Evolutionary conservation across 2,113 vertebrate species (phyloP).

Genomic region (Heterotis niloticus): DNA sequence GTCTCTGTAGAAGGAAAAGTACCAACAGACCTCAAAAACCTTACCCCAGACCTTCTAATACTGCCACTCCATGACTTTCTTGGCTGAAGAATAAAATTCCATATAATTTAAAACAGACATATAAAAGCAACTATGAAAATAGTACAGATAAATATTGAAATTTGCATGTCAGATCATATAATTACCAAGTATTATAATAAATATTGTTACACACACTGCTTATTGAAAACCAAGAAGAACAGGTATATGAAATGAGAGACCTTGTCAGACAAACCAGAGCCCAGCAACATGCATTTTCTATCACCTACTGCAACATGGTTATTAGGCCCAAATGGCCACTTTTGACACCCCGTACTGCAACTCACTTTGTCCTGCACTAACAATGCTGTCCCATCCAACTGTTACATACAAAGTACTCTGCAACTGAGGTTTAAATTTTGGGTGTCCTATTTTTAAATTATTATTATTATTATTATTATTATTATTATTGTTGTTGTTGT

Average conservation of each 20-base stretch:
- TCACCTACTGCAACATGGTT: constrained; percentile 21
- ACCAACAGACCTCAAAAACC: constrained; percentile 84
- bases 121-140: constrained; percentile 92
- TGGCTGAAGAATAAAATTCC: constrained; percentile 83
- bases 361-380: not conserved
- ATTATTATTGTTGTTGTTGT: no score
- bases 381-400: not conserved
- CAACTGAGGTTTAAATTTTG: not conserved
- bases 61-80: constrained; percentile 75
- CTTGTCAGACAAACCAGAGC: constrained; percentile 52
- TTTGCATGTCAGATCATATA: constrained; percentile 10
- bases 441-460: not conserved
- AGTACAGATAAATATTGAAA: constrained; percentile 78
- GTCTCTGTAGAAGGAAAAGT: constrained; percentile 64
- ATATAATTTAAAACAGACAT: constrained; percentile 95
- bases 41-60: constrained; percentile 91
- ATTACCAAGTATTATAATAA: not conserved
- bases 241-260: constrained; percentile 58
- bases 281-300: constrained; percentile 48
- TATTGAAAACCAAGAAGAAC: constrained; percentile 42
- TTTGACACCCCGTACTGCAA: not conserved
- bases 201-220: constrained; percentile 31
- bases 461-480: not conserved
- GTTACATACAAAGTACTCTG: not conserved
- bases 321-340: not conserved